These are phyloP conservation scores for Mesoclemmys tuberculata DNA, from an alignment of 2,113 vertebrate species.

Conservation along the genomic window DNA sequence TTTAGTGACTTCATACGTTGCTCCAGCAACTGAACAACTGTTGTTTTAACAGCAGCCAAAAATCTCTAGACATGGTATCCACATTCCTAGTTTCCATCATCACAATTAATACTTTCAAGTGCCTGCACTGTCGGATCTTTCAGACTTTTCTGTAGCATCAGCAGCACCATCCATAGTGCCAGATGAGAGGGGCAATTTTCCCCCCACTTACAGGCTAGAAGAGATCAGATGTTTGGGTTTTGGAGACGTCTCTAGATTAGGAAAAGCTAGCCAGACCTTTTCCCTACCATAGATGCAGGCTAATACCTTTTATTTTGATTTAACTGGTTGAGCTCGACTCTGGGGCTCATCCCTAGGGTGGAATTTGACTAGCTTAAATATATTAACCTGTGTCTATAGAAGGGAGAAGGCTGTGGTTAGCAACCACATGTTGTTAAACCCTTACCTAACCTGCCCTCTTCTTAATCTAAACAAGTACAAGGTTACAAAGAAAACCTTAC, in stretches of 20 bases:
- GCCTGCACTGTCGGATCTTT: not conserved
- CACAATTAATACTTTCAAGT: constrained; percentile 44
- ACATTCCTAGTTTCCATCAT: constrained; percentile 45
- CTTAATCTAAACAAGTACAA: not conserved
- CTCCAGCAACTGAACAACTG: constrained; percentile 73
- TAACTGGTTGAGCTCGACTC: not conserved
- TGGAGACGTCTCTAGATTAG: not conserved
- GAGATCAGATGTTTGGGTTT: not conserved
- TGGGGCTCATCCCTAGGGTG: not conserved
- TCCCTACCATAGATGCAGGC: not conserved
- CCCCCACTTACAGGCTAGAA: not conserved
- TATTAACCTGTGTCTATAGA: not conserved
- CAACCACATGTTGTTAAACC: not conserved
- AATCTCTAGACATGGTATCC: constrained; percentile 55
- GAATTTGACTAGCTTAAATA: not conserved
- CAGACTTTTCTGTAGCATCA: not conserved
- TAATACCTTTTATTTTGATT: not conserved
- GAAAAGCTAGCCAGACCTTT: not conserved
- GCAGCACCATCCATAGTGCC: fast-evolving
- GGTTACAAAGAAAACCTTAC: not conserved
- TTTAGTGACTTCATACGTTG: constrained; percentile 74
- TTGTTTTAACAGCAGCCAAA: constrained; percentile 65
- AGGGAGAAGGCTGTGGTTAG: not conserved
- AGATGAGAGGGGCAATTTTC: not conserved
- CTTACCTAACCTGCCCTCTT: not conserved